phyloP scores from a whole-genome alignment of 2,888 invertebrate genomes.

The Podabrus alpinus region DNA sequence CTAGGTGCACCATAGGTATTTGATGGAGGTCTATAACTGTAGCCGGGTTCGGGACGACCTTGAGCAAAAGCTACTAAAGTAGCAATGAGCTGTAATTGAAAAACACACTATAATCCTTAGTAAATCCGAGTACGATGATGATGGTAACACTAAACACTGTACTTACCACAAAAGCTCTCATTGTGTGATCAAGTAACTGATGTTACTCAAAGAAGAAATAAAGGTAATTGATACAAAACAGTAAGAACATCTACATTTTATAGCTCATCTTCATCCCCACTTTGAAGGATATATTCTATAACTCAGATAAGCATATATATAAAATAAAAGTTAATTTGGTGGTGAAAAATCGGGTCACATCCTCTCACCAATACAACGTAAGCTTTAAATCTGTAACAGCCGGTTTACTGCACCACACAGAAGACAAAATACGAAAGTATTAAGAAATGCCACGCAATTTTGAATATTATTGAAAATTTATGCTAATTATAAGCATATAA shows the following conservation, averaged over 20 bases:
- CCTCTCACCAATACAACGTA: conserved; percentile 43
- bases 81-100: conserved; percentile 42
- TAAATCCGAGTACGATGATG: conserved; percentile 1
- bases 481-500: conserved; percentile 37
- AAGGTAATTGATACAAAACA: conserved; percentile 41
- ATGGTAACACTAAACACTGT: conserved; percentile 13
- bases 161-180: conserved; percentile 51
- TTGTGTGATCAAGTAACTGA: conserved; percentile 41
- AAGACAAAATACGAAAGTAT: conserved; percentile 18
- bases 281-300: conserved; percentile 27
- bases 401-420: conserved; percentile 15
- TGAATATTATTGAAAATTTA: conserved; percentile 45
- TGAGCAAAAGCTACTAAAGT: conserved; percentile 61
- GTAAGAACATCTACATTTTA: conserved; percentile 39
- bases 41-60: conserved; percentile 64
- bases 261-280: conserved; percentile 48
- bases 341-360: conserved; percentile 49
- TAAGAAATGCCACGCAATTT: conserved; percentile 14
- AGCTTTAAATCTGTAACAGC: conserved; percentile 40
- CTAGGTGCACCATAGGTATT: conserved; percentile 45
- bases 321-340: conserved; percentile 38
- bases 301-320: conserved; percentile 16
- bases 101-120: conserved; percentile 26
- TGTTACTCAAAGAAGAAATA: conserved; percentile 43
- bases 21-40: conserved; percentile 56